Evolutionary conservation across 2,113 vertebrate genomes (phyloP), one percentile per base, ranked within the genome.

Genomic region (Atherinomorus stipes): DNA sequence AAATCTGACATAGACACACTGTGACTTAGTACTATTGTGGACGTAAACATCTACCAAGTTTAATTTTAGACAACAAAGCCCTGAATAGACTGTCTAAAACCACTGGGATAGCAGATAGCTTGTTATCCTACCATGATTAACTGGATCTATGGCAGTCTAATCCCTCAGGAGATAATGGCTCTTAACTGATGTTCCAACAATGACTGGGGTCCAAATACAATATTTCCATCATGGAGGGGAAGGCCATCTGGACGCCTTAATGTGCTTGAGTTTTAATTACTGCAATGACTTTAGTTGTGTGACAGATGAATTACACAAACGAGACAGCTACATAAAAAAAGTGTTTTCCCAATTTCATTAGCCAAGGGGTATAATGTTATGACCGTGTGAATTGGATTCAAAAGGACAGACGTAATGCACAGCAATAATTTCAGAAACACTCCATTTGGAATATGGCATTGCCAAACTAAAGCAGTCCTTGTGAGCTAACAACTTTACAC

Each of bases 81-180:
- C 64, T 57, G 19, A 64, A 40, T 73, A 58, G 42, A 49, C 49
- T 60, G 65, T 65, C 53, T 66, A 54, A 75, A 77, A 71, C 64
- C 79, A 42, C 51, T 18, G 81, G 64, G 79, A 75, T 68, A 61
- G 63, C 57, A 74, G 69, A 86, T 66, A 74, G 74, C 83, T 82
- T 64, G 87, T 89, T 88, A 91, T 90, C 80, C 84, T 67, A 65
- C 77, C 60, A 60, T 71, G 84, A 91, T 92, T 89, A 89, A 83
- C 84, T 87, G 74, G 81, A 86, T 89, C 88, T 80, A 71, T 76
- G 71, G 81, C 80, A 67, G 77, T 66, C 75, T 91, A 90, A 92
- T 92, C 89, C 82, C 90, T 89, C 74, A 83, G 72, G 69, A 83
- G 84, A 92, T 91, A 90, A 90, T 83, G 75, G 83, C 79, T 84